phyloP scores from a whole-genome alignment of 2,888 invertebrate genomes.

The Branchellion lobata region DNA sequence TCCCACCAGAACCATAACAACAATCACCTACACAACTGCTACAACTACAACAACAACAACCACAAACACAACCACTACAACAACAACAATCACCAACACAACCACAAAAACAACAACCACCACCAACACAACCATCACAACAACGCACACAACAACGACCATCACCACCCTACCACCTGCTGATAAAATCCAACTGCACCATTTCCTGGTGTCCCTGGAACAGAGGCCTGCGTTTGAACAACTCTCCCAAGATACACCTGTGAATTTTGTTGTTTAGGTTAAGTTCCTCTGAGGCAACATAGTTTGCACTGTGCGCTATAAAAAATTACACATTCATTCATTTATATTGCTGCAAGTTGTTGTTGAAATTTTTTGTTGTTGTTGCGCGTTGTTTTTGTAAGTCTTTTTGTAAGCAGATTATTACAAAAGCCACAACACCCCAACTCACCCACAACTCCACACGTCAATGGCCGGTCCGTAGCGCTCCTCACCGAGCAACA shows the following conservation, averaged over 20 bases:
- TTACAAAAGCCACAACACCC: too few species aligned
- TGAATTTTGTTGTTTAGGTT: conserved; percentile 49
- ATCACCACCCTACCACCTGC: conserved; percentile 66
- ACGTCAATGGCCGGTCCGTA: conserved; percentile 98
- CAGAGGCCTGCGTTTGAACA: conserved; percentile 90
- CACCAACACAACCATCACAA: background rate
- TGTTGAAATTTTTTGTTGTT: too few species aligned
- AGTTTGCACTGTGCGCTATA: too few species aligned
- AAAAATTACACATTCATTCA: too few species aligned
- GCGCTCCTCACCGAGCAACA: conserved; percentile 90
- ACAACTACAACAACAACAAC: too few species aligned
- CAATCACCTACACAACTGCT: too few species aligned
- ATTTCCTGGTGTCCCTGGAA: conserved; percentile 92
- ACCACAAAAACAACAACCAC: too few species aligned
- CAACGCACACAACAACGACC: background rate
- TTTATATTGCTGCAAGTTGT: too few species aligned
- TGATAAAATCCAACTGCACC: conserved; percentile 90
- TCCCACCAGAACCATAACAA: too few species aligned
- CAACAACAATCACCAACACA: too few species aligned
- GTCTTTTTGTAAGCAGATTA: background rate
- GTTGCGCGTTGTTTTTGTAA: too few species aligned
- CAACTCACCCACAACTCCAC: conserved; percentile 89
- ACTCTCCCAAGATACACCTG: conserved; percentile 90
- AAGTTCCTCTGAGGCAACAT: background rate
- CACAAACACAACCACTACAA: too few species aligned